Evolutionary conservation across 2,113 vertebrate species (phyloP).

Genomic region (Isurus oxyrinchus): DNA sequence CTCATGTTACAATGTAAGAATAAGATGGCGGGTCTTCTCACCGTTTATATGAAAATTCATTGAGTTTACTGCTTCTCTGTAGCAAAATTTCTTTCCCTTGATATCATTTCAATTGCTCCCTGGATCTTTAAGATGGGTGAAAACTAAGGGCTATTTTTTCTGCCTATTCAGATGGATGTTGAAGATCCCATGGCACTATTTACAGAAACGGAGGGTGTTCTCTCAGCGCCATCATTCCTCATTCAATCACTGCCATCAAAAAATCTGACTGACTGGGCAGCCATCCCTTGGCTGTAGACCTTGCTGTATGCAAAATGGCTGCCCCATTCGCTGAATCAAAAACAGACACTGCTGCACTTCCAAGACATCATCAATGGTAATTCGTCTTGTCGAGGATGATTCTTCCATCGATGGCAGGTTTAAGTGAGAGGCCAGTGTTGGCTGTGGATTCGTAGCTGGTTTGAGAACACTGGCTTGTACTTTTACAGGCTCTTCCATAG

Average conservation of each 20-base stretch:
- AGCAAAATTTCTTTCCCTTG: not conserved
- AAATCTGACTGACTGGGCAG: not conserved
- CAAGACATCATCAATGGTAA: too few relatives aligned
- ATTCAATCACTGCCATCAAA: not conserved
- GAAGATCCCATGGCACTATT: not conserved
- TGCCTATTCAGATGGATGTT: not conserved
- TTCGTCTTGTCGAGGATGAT: too few relatives aligned
- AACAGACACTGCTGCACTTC: not conserved
- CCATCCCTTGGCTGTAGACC: not conserved
- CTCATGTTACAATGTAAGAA: not conserved
- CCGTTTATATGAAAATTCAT: not conserved
- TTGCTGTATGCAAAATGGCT: not conserved
- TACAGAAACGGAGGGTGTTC: not conserved
- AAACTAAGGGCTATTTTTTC: not conserved
- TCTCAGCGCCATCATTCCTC: not conserved
- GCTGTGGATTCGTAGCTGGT: too few relatives aligned
- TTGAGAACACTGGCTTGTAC: too few relatives aligned
- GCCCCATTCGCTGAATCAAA: not conserved
- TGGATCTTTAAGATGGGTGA: not conserved
- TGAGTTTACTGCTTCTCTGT: not conserved
- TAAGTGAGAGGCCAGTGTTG: too few relatives aligned
- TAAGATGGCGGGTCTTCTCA: not conserved
- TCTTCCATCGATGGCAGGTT: too few relatives aligned
- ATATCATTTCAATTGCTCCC: not conserved
- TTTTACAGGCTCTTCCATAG: too few relatives aligned